Evolutionary conservation across 2,888 invertebrate genomes (phyloP).

Genomic region (Pharmacophagus antenor): DNA sequence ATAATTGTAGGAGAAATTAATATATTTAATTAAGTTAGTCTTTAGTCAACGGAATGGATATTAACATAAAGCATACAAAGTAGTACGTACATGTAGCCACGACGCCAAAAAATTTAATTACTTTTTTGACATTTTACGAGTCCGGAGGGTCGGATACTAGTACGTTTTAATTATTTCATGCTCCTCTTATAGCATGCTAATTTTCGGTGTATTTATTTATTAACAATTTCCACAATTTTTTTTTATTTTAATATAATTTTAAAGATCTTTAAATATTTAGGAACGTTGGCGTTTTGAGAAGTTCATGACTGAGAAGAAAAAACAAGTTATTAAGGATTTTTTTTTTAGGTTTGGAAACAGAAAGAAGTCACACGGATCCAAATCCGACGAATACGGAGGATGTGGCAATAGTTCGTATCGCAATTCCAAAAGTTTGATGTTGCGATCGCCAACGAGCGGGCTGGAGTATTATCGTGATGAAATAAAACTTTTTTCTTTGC

Average conservation of each 20-base stretch:
- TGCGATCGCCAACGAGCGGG: too few relatives aligned
- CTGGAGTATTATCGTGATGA: too few relatives aligned
- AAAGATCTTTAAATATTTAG: too few relatives aligned
- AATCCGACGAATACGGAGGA: too few relatives aligned
- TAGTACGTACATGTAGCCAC: conserved; percentile 2
- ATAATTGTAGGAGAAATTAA: background rate
- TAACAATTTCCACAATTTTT: background rate
- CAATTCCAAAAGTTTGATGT: too few relatives aligned
- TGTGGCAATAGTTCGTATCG: too few relatives aligned
- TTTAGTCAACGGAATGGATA: background rate
- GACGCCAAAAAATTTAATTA: conserved; percentile 15
- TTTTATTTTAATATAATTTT: background rate
- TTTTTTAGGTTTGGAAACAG: too few relatives aligned
- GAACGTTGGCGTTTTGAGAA: too few relatives aligned
- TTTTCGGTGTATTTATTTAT: background rate
- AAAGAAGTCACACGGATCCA: too few relatives aligned
- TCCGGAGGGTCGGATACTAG: conserved; percentile 8
- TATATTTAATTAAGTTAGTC: conserved; percentile 2
- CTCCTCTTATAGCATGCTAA: conserved; percentile 4
- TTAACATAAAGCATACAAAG: conserved; percentile 16
- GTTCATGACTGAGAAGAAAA: too few relatives aligned
- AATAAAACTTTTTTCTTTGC: too few relatives aligned
- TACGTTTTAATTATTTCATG: conserved; percentile 19
- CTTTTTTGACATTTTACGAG: conserved; percentile 17
- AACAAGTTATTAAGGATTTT: too few relatives aligned